Evolutionary conservation across 2,888 invertebrate species (phyloP).

Genomic region (Sinhomidia bicolor): DNA sequence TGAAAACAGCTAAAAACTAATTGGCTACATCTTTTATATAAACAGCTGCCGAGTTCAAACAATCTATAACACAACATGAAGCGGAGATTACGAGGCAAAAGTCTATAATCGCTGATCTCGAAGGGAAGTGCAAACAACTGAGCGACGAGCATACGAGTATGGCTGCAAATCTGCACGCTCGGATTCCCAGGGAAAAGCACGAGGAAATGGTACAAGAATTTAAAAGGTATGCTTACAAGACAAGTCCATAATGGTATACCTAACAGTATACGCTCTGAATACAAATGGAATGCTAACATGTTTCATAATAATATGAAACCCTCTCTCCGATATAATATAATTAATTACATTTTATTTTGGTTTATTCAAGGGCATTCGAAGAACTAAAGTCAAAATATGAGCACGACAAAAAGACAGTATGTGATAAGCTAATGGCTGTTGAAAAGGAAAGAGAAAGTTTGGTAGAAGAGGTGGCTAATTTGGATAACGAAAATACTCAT

Average conservation of each 20-base stretch:
- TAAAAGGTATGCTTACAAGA: conserved; percentile 67
- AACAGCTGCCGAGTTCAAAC: conserved; percentile 60
- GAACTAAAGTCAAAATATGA: conserved; percentile 77
- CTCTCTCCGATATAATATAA: no score
- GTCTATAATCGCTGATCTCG: conserved; percentile 63
- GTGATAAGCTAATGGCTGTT: conserved; percentile 71
- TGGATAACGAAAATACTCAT: conserved; percentile 71
- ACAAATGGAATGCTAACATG: no score
- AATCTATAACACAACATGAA: conserved; percentile 72
- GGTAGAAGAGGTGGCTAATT: conserved; percentile 64
- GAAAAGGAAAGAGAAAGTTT: conserved; percentile 76
- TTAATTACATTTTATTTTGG: no score
- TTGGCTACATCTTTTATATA: not conserved
- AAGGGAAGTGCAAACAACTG: conserved; percentile 72
- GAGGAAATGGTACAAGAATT: conserved; percentile 76
- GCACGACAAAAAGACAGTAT: conserved; percentile 67
- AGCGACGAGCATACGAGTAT: conserved; percentile 74
- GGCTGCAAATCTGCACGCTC: conserved; percentile 67
- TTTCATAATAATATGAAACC: not conserved
- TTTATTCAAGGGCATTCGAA: conserved; percentile 74
- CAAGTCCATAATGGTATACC: not conserved
- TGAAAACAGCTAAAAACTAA: no score
- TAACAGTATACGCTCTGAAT: no score
- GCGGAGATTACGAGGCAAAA: conserved; percentile 70
- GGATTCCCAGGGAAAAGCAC: conserved; percentile 77